These are phyloP conservation scores for Pyxicephalus adspersus DNA, from an alignment of 2,113 vertebrate genomes.

Conservation along the genomic window DNA sequence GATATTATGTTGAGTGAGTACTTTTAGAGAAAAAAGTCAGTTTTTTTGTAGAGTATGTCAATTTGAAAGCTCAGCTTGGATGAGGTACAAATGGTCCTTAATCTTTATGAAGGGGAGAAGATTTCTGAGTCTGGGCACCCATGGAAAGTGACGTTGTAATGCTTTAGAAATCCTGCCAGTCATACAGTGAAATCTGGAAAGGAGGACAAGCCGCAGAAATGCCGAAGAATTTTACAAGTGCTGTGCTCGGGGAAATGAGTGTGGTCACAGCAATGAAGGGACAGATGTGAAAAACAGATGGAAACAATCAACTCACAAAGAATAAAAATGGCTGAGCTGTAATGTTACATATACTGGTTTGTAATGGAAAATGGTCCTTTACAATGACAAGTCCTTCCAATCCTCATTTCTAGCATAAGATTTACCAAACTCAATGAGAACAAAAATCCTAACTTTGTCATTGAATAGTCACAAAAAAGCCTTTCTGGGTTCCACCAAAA, in stretches of 20 bases:
- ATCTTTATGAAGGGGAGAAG: constrained; percentile 45
- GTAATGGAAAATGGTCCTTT: constrained; percentile 12
- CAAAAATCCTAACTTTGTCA: not conserved
- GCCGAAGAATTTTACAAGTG: constrained; percentile 48
- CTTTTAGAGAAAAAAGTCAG: constrained; percentile 21
- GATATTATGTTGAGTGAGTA: constrained; percentile 38
- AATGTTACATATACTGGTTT: not conserved
- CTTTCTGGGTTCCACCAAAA: no score
- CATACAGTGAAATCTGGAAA: constrained; percentile 48
- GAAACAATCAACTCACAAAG: constrained; percentile 22
- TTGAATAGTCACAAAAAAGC: no score
- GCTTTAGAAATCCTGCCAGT: constrained; percentile 42
- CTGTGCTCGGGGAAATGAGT: constrained; percentile 45
- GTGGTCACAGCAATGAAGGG: constrained; percentile 44
- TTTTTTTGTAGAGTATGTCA: constrained; percentile 6
- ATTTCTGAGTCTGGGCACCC: constrained; percentile 36
- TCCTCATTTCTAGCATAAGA: not conserved
- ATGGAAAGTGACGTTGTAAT: constrained; percentile 48
- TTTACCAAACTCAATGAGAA: not conserved
- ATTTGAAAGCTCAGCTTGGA: constrained; percentile 42
- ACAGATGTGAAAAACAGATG: constrained; percentile 45
- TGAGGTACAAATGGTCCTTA: constrained; percentile 36
- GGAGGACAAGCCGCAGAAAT: constrained; percentile 47
- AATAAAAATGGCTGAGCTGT: constrained; percentile 14
- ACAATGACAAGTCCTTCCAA: constrained; percentile 1